These are phyloP conservation scores for Rhopalosiphum padi DNA, from an alignment of 1,140 invertebrate species.

Conservation along the genomic window DNA sequence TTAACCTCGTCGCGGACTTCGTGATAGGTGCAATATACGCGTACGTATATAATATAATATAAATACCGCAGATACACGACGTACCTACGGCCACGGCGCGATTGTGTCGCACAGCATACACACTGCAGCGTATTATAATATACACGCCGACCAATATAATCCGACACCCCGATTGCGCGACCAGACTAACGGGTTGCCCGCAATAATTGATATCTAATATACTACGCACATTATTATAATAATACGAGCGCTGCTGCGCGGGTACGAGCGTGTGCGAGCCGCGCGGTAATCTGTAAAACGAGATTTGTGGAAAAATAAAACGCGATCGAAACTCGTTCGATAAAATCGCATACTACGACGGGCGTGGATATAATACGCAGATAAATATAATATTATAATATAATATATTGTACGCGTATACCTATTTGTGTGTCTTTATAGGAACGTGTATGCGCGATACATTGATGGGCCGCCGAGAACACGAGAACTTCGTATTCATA, in stretches of 20 bases:
- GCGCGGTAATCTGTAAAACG: not conserved
- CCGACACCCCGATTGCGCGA: not conserved
- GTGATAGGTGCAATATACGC: not conserved
- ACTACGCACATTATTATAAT: not conserved
- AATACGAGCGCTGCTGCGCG: not conserved
- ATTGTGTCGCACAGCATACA: not conserved
- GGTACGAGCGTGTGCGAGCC: too few species aligned
- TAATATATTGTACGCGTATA: too few species aligned
- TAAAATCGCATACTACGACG: too few species aligned
- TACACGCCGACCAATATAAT: not conserved
- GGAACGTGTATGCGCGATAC: too few species aligned
- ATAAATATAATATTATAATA: too few species aligned
- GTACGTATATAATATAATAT: not conserved
- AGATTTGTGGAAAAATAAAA: slow-evolving; percentile 7
- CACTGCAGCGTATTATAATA: not conserved
- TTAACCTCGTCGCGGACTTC: slow-evolving; percentile 1
- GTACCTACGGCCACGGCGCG: not conserved
- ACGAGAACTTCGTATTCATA: too few species aligned
- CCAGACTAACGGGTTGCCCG: not conserved
- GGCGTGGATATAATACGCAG: too few species aligned
- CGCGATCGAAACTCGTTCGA: too few species aligned
- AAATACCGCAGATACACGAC: too few species aligned
- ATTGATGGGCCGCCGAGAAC: too few species aligned
- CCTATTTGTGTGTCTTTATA: too few species aligned
- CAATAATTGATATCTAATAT: not conserved